Conservation (phyloP, 2,888 invertebrate genomes). For the Caenorhabditis becei region DNA sequence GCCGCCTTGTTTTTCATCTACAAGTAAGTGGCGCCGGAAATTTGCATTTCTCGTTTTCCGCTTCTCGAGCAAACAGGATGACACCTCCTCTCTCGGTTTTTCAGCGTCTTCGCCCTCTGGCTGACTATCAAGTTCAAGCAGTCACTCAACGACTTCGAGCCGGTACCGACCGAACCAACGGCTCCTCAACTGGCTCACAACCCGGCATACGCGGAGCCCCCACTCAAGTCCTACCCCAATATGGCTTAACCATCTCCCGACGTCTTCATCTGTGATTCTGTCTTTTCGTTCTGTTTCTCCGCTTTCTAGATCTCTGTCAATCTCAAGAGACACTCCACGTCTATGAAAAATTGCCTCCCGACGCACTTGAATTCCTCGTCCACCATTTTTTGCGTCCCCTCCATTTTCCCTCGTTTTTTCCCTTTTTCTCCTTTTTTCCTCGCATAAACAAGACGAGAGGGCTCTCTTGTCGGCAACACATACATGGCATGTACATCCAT, state of each 20-base stretch:
- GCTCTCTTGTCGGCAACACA: slow-evolving; percentile 10
- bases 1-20: slow-evolving; percentile 60
- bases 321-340: slow-evolving; percentile 26
- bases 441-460: slow-evolving; percentile 21
- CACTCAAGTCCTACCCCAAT: slow-evolving; percentile 54
- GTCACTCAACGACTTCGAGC: slow-evolving; percentile 62
- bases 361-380: not conserved
- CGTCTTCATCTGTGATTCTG: not conserved
- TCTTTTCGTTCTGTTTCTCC: slow-evolving; percentile 6
- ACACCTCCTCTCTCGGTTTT: slow-evolving; percentile 12
- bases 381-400: slow-evolving; percentile 20
- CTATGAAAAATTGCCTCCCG: slow-evolving; percentile 16
- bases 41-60: slow-evolving; percentile 7
- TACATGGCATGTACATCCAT: not conserved
- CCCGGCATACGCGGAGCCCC: slow-evolving; percentile 65
- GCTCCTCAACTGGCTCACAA: slow-evolving; percentile 68
- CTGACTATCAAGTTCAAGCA: slow-evolving; percentile 69
- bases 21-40: slow-evolving; percentile 46
- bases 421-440: slow-evolving; percentile 1
- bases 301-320: slow-evolving; percentile 26
- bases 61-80: not conserved
- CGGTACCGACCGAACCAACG: slow-evolving; percentile 65
- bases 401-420: slow-evolving; percentile 14
- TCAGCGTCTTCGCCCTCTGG: slow-evolving; percentile 63
- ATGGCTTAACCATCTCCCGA: slow-evolving; percentile 32